Evolutionary conservation across 2,888 invertebrate genomes (phyloP), one percentile per base, ranked within the genome.

Genomic region (Aleiodes alternator): DNA sequence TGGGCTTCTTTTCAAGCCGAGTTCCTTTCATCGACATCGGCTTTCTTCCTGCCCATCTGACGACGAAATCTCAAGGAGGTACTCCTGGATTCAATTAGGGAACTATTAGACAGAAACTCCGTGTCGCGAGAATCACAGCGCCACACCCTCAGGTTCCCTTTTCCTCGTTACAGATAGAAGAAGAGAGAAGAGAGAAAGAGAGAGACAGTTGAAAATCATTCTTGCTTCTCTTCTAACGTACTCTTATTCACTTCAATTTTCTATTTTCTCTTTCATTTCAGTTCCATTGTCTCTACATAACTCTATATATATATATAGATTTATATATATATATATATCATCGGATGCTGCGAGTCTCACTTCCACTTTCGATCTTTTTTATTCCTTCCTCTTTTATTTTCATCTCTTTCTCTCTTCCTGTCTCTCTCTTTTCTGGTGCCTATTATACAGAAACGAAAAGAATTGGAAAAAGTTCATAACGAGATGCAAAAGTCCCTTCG

Each of bases 11-110:
- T 68, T 68, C 51, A 68, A n/a, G 23, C 64, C 23, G 16, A 48
- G 11, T 48, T 48, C 64, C 64, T 64, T 64, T 64, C 64, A 64
- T 64, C 50, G 66, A 29, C 50, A 12, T 50, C 68, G 50, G 68
- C 51, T 51, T 64, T 51, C 68, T 68, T 68, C 50, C 68, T 51
- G 50, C 68, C 68, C 68, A 68, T 68, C 68, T 51, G 64, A 68
- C 51, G 68, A 51, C 51, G 31, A 69, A 70, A 56, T 71, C 64
- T 64, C 31, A 31, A 71, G 64, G 64, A 66, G 51, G 31, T 75
- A 38, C 66, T 66, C 64, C 68, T 57, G 61, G 50, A 77, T 77
- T 75, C 75, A 75, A 77, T 77, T 75, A 75, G 57, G 16, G 64
- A 72, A 75, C 69, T 72, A 75, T 77, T 72, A 69, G 69, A 69